phyloP scores from a whole-genome alignment of 2,113 vertebrate species.

The Chaetura pelagica region DNA sequence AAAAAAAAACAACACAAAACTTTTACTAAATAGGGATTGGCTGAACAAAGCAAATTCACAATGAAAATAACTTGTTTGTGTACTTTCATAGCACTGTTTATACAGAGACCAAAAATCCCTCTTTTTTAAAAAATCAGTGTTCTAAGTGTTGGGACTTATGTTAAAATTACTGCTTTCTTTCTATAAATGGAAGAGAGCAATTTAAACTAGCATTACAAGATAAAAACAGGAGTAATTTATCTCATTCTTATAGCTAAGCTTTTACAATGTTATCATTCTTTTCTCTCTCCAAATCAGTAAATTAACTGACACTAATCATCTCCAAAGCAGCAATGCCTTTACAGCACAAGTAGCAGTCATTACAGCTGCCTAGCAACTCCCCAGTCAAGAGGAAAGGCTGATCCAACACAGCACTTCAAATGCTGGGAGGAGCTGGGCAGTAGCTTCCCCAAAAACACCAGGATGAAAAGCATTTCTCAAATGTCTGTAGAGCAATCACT shows the following conservation, averaged over 20 bases:
- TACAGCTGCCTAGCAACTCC: not conserved
- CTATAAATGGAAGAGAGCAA: not conserved
- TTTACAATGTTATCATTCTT: not conserved
- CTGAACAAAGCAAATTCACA: not conserved
- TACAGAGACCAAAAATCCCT: not conserved
- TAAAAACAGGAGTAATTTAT: not conserved
- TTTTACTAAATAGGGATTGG: not conserved
- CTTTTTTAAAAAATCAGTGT: not conserved
- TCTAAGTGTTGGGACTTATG: rapidly evolving
- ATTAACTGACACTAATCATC: not conserved
- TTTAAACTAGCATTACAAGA: not conserved
- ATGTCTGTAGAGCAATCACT: not conserved
- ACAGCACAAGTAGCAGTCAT: not conserved
- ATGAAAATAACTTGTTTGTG: not conserved
- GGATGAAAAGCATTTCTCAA: not conserved
- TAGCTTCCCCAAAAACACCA: not conserved
- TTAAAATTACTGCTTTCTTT: not conserved
- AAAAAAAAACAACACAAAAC: not conserved
- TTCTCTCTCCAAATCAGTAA: not conserved
- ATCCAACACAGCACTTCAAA: not conserved
- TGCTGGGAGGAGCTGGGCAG: not conserved
- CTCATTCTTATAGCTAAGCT: not conserved
- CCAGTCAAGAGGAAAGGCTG: not conserved
- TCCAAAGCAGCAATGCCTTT: not conserved
- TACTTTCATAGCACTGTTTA: not conserved